A percentile compares a stretch with the other conserved stretches of the same genome.
These are phyloP conservation scores for Protobothrops flavoviridis DNA, from an alignment of 2,113 vertebrate genomes.

Conservation along the genomic window DNA sequence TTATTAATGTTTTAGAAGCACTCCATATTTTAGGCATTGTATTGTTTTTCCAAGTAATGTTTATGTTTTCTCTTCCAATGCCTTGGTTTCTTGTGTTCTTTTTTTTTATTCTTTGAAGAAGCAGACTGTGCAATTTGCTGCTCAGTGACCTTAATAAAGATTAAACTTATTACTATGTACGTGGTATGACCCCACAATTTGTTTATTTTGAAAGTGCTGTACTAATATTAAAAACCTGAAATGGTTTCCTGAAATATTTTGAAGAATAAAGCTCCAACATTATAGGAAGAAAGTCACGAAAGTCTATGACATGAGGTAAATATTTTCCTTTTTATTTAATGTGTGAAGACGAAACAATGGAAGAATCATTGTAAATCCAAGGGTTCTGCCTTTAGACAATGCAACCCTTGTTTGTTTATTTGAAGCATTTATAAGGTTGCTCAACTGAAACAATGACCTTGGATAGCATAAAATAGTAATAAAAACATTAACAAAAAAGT, in stretches of 20 bases:
- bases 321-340: background rate
- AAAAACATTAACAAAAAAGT: background rate
- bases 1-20: background rate
- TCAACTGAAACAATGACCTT: background rate
- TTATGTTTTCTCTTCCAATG: background rate
- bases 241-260: background rate
- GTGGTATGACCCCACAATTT: background rate
- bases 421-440: background rate
- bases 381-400: background rate
- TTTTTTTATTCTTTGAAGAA: background rate
- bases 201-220: background rate
- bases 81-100: background rate
- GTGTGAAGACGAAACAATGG: background rate
- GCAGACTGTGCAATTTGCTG: background rate
- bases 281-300: too few relatives aligned
- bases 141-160: background rate
- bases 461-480: background rate
- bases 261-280: background rate
- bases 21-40: background rate
- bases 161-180: background rate
- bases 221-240: background rate
- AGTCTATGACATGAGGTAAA: too few relatives aligned
- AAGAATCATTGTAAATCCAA: background rate
- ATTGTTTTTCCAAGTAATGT: background rate
- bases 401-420: background rate